Evolutionary conservation across 2,113 vertebrate species (phyloP), one percentile per base, ranked within the genome.

Genomic region (Micronycteris hirsuta): DNA sequence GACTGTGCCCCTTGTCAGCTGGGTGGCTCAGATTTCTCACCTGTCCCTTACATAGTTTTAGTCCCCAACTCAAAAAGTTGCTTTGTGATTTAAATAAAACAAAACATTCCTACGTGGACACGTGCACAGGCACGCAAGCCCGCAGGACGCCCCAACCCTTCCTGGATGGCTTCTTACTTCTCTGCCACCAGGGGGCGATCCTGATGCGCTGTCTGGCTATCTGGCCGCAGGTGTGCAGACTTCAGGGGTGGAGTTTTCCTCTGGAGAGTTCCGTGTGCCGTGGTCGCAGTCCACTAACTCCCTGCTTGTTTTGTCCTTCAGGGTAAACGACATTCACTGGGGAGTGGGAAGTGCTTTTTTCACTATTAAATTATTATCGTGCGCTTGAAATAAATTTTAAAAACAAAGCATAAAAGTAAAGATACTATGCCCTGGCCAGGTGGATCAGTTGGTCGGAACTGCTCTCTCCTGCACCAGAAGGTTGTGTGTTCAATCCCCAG

Each of bases 141-240:
- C 28, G 13, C 82, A 16, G 14, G n/a, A n/a, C n/a, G 5, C 54
- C 3, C 36, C 36, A 7, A 8, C 10, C 22, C 47, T 9, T 19
- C 76, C 43, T 7, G 41, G 17, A 22, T 10, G 26, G 56, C 22
- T 41, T 86, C 38, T 24, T 52, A 3, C 7, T 6, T 82, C 54
- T 68, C 52, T 45, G 65, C 93, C 96, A 74, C 93, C 41, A 97
- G 96, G 70, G 86, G 77, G 82, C 76, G 16, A n/a, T 84, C 26
- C n/a, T 88, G 90, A 56, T 1, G 5, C 15, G 19, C 0, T 2
- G 36, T 38, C 33, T 5, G 36, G 33, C 22, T 3, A 5, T 14
- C 45, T 1, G 7, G 43, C 7, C 26, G 36, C 61, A 0, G 28
- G 4, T 6, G 14, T 1, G 13, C 61, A 15, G 33, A 20, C 7